phyloP scores from a whole-genome alignment of 2,888 invertebrate species.

The Drosophila formosana region DNA sequence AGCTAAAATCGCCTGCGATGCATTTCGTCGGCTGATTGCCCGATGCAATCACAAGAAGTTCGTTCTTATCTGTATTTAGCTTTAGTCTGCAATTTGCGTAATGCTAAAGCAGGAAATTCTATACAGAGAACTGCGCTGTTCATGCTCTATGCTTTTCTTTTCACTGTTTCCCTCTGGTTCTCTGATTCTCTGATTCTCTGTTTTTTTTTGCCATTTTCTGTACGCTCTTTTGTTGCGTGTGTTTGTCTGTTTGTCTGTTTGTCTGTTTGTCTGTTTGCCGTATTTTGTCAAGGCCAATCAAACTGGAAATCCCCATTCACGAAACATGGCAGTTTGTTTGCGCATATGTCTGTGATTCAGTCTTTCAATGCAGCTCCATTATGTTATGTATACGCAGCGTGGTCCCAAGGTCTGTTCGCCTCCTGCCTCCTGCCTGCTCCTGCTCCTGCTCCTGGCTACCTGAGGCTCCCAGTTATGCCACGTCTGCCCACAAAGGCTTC shows the following conservation, averaged over 20 bases:
- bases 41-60: too few species aligned
- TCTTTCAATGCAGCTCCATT: constrained; percentile 64
- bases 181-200: too few species aligned
- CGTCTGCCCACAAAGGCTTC: constrained; percentile 21
- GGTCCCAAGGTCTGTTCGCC: constrained; percentile 8
- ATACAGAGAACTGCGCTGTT: too few species aligned
- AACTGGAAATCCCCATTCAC: constrained; percentile 41
- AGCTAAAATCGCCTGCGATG: too few species aligned
- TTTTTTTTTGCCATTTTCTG: too few species aligned
- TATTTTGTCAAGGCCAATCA: constrained; percentile 61
- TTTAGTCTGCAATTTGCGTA: constrained; percentile 31
- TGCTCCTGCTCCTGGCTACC: constrained; percentile 6
- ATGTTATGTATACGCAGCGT: constrained; percentile 38
- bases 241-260: not conserved
- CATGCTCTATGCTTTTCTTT: constrained; percentile 9
- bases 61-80: too few species aligned
- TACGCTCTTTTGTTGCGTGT: constrained; percentile 3
- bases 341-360: constrained; percentile 48
- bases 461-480: constrained; percentile 19
- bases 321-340: constrained; percentile 46
- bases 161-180: too few species aligned
- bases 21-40: too few species aligned
- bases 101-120: constrained; percentile 16
- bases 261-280: not conserved
- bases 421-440: too few species aligned